A percentile compares a stretch with the other conserved stretches of the same genome.
Evolutionary conservation across 2,113 vertebrate species (phyloP).

Genomic region (Mesitornis unicolor): DNA sequence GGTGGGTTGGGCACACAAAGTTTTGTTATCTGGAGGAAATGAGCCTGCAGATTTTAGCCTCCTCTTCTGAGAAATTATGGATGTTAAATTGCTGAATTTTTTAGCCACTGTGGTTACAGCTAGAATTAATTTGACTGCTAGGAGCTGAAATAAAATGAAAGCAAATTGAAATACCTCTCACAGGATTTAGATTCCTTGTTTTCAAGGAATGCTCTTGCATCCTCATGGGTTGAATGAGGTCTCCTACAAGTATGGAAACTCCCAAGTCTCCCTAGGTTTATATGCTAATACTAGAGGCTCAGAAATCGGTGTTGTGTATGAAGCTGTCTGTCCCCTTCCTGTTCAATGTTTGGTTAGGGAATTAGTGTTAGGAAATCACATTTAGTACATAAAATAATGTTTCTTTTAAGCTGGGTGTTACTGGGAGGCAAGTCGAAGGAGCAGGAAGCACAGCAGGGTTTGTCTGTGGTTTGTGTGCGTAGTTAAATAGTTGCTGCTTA

Average conservation of each 20-base stretch:
- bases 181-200: not conserved
- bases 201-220: not conserved
- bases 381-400: not conserved
- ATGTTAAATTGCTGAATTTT: not conserved
- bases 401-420: not conserved
- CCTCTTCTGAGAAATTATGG: not conserved
- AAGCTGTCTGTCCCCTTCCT: not conserved
- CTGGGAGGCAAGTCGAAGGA: not conserved
- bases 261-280: not conserved
- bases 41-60: not conserved
- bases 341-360: not conserved
- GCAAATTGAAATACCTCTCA: not conserved
- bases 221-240: not conserved
- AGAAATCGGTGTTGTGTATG: not conserved
- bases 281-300: not conserved
- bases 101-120: not conserved
- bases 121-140: not conserved
- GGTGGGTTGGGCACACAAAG: not conserved
- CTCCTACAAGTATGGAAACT: not conserved
- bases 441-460: not conserved
- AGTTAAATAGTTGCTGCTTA: not conserved
- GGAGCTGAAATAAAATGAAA: not conserved
- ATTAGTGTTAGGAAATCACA: not conserved
- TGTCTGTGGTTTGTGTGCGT: not conserved
- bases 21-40: not conserved